Evolutionary conservation across 2,797 vertebrate species (phyloP).

Genomic region (Valencia hispanica): DNA sequence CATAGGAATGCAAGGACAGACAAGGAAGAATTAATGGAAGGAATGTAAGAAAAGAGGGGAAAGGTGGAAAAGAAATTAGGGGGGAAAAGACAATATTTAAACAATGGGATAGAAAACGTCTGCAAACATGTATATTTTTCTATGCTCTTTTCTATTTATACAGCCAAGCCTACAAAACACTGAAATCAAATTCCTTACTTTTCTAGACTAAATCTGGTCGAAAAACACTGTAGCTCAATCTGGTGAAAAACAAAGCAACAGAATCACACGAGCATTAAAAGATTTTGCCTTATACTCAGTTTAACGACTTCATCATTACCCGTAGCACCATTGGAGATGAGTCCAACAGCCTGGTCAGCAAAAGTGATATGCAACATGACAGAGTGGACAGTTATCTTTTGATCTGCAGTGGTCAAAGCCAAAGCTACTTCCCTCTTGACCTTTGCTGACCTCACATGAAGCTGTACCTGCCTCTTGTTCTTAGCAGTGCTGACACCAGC

Average conservation of each 20-base stretch:
- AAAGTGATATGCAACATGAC: constrained; percentile 23
- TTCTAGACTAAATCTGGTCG: too few species aligned
- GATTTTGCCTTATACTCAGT: not conserved
- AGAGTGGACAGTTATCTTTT: constrained; percentile 28
- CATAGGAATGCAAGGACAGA: too few species aligned
- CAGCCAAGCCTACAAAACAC: too few species aligned
- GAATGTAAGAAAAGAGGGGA: not conserved
- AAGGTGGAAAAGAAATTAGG: not conserved
- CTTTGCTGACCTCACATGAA: constrained; percentile 35
- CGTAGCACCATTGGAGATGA: constrained; percentile 2
- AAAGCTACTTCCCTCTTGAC: constrained; percentile 47
- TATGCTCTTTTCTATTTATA: too few species aligned
- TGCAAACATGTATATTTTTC: too few species aligned
- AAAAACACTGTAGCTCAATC: too few species aligned
- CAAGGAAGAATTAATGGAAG: too few species aligned
- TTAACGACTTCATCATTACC: not conserved
- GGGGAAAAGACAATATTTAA: not conserved
- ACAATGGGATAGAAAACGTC: not conserved
- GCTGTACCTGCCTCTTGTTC: constrained; percentile 27
- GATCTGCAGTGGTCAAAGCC: constrained; percentile 24
- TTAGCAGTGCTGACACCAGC: constrained; percentile 49
- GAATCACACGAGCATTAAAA: not conserved
- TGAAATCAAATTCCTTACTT: too few species aligned
- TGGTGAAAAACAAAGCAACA: too few species aligned
- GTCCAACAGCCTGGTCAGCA: not conserved